Conservation (phyloP, 2,888 invertebrate genomes). For the Idaea straminata region DNA sequence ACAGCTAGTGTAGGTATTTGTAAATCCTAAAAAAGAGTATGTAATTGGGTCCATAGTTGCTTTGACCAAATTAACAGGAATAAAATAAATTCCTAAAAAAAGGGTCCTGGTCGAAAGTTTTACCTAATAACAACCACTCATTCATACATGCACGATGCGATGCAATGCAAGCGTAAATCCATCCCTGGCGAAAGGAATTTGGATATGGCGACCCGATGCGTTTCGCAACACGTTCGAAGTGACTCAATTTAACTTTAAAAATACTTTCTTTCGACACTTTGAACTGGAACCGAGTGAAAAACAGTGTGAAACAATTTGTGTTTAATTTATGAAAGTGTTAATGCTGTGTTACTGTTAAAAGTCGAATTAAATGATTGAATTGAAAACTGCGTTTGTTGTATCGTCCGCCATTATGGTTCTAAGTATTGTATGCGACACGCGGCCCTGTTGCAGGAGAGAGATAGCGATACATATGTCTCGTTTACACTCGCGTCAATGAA, state of each 20-base stretch:
- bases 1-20: too few relatives aligned
- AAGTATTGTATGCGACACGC: slow-evolving; percentile 35
- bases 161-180: slow-evolving; percentile 29
- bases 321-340: slow-evolving; percentile 28
- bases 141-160: neutral
- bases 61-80: neutral
- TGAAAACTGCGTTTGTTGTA: slow-evolving; percentile 35
- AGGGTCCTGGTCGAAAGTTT: neutral
- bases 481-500: slow-evolving; percentile 54
- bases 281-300: slow-evolving; percentile 16
- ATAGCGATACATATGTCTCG: slow-evolving; percentile 54
- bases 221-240: slow-evolving; percentile 60
- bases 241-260: slow-evolving; percentile 48
- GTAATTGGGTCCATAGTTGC: too few relatives aligned
- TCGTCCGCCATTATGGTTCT: slow-evolving; percentile 61
- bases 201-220: slow-evolving; percentile 73
- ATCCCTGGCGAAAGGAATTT: slow-evolving; percentile 63
- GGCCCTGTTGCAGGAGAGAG: slow-evolving; percentile 48
- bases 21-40: too few relatives aligned
- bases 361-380: slow-evolving; percentile 49
- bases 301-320: slow-evolving; percentile 17
- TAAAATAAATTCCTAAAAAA: too few relatives aligned
- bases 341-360: slow-evolving; percentile 35
- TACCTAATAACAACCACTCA: too few relatives aligned
- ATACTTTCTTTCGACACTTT: slow-evolving; percentile 27